phyloP scores from a whole-genome alignment of 2,888 invertebrate genomes.

The Hyposoter dolosus region DNA sequence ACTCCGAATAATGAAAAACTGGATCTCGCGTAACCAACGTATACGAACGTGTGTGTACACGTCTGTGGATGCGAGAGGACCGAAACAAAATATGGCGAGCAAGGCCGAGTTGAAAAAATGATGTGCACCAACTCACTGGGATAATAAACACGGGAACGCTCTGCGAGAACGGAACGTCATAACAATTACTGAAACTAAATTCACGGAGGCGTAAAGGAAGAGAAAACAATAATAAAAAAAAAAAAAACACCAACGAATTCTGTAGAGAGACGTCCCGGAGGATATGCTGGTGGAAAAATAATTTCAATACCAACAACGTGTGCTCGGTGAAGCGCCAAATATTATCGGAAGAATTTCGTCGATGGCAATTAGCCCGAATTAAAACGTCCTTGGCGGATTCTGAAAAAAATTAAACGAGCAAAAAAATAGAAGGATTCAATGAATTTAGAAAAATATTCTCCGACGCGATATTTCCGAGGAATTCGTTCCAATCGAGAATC shows the following conservation, averaged over 20 bases:
- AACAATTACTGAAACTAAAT: constrained; percentile 6
- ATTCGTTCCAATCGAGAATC: neutral
- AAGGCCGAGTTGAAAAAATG: neutral
- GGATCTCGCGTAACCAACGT: constrained; percentile 18
- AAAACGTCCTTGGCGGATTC: neutral
- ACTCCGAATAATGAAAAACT: constrained; percentile 45
- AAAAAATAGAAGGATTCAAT: neutral
- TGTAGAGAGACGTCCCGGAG: neutral
- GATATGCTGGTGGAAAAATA: neutral
- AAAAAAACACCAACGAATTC: neutral
- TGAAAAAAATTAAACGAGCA: neutral
- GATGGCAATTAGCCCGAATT: neutral
- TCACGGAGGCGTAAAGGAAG: neutral
- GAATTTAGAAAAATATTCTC: neutral
- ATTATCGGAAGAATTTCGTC: constrained; percentile 9
- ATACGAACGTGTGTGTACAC: neutral
- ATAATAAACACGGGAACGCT: neutral
- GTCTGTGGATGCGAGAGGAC: neutral
- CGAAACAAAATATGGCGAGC: neutral
- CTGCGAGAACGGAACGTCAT: neutral
- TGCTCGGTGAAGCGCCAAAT: neutral
- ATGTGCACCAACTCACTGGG: neutral
- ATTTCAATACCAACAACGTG: neutral
- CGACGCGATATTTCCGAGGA: neutral
- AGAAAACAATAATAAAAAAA: neutral